Base-by-base conservation (phyloP, 2,113 vertebrate genomes). In the Mesitornis unicolor region DNA sequence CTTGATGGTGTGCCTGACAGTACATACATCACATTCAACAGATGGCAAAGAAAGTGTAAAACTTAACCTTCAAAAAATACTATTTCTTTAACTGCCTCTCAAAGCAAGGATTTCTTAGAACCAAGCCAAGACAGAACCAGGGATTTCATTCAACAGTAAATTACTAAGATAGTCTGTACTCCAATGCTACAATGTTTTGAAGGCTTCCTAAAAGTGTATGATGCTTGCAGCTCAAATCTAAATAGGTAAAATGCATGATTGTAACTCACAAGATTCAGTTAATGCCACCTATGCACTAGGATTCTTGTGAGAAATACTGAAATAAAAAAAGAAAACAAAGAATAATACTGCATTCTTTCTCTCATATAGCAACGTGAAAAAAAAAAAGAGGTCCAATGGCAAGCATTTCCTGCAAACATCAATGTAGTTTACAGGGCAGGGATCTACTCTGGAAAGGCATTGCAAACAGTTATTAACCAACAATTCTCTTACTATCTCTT, bases 261-360 rank as follows among this genome's bases (percentile, higher is more conserved):
- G 35, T 13, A 67, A 42, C 33, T 2, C 18, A 36, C 5, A 43
- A 64, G 18, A 51, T 48, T 59, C 31, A 35, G 16, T 1, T 54
- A 19, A 63, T 29, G 16, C 3, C 31, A 82, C 13, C 17, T 29
- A 36, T 33, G 9, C 6, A 40, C 1, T 38, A 3, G 0, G 4
- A 61, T 63, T 67, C 33, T 57, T 50, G 13, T 9, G 10, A 57
- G 3, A 87, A 87, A 71, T 42, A 59, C 7, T n/a, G 29, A 85
- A 87, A 53, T 4, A 16, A 35, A 25, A 51, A 31, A 70, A 19
- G 11, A 21, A 45, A 45, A 45, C 13, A 45, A 45, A 50, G 0
- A 4, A 15, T 7, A 43, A 36, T 40, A 42, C 7, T 51, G 11
- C 2, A 38, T 25, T 73, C 3, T 56, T 88, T 59, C 20, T 35